Conservation (phyloP, 2,113 vertebrate genomes). For the Gallinago media region DNA sequence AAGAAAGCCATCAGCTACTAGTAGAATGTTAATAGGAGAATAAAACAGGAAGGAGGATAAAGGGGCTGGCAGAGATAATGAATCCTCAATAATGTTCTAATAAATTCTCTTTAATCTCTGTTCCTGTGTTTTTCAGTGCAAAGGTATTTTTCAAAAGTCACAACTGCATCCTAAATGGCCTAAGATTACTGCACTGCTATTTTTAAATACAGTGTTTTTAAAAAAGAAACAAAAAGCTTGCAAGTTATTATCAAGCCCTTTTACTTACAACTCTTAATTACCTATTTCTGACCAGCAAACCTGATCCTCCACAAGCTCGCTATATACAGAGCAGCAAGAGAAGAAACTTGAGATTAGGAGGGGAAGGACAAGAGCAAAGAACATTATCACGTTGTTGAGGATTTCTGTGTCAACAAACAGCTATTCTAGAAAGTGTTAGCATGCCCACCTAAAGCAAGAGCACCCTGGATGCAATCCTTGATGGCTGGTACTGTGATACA, state of each 20-base stretch:
- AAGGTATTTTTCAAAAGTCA: background rate
- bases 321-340: background rate
- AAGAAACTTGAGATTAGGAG: background rate
- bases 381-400: background rate
- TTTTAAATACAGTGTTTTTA: background rate
- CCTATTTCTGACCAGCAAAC: background rate
- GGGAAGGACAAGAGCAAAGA: background rate
- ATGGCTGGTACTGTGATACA: background rate
- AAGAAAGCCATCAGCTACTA: background rate
- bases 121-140: background rate
- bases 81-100: background rate
- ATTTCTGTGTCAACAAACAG: background rate
- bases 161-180: background rate
- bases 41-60: constrained; percentile 2
- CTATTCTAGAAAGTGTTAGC: background rate
- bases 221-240: background rate
- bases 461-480: background rate
- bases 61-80: background rate
- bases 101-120: background rate
- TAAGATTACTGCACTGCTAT: background rate
- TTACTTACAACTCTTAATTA: background rate
- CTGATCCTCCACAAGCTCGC: background rate
- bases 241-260: background rate
- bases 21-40: background rate
- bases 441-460: background rate